Evolutionary conservation across 2,888 invertebrate genomes (phyloP).

Genomic region (Aleiodes leptofemur): DNA sequence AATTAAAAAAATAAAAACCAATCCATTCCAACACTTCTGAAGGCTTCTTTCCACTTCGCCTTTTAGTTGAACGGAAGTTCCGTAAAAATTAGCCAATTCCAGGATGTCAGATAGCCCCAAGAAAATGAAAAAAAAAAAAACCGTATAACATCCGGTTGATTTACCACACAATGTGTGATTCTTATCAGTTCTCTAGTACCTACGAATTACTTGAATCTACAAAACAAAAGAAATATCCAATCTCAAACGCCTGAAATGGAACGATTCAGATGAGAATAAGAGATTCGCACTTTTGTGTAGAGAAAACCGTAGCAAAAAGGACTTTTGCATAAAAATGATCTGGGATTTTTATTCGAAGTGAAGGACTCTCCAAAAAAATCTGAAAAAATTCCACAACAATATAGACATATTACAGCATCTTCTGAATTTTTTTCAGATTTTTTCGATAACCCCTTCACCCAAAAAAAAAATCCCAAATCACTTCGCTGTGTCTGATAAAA

Average conservation of each 20-base stretch:
- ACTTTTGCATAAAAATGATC: too few species aligned
- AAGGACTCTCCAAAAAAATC: too few species aligned
- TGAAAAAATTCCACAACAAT: too few species aligned
- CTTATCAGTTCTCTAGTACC: constrained; percentile 8
- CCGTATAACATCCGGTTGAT: constrained; percentile 7
- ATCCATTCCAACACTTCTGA: too few species aligned
- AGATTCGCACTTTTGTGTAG: neutral
- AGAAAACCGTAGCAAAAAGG: too few species aligned
- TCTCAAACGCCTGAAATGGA: neutral
- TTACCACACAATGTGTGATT: constrained; percentile 30
- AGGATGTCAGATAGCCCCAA: neutral
- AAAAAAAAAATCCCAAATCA: too few species aligned
- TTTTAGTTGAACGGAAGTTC: constrained; percentile 4
- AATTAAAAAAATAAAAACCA: too few species aligned
- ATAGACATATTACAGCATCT: too few species aligned
- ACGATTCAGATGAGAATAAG: constrained; percentile 5
- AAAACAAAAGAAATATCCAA: neutral
- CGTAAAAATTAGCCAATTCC: neutral
- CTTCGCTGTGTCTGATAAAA: neutral
- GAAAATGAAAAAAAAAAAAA: neutral
- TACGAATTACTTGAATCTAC: constrained; percentile 1
- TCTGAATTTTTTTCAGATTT: too few species aligned
- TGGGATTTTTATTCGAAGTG: neutral
- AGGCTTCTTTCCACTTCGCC: too few species aligned
- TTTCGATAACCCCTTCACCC: too few species aligned